A percentile compares a stretch with the other conserved stretches of the same genome.
phyloP scores from a whole-genome alignment of 2,797 vertebrate genomes.

The Dryobates pubescens region DNA sequence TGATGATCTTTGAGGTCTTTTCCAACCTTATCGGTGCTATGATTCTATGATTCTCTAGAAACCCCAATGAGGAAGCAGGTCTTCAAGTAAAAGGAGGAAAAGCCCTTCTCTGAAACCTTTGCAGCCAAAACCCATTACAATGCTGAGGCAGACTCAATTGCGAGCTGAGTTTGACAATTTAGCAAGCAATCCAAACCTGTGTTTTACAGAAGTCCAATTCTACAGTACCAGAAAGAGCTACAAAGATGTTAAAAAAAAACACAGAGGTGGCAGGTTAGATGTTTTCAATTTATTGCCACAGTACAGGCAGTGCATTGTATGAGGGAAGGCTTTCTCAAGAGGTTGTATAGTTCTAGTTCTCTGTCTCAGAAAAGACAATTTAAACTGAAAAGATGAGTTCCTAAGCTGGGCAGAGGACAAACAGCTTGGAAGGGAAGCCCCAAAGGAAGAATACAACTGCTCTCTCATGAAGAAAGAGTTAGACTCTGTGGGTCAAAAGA shows the following conservation, averaged over 20 bases:
- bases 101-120: not conserved
- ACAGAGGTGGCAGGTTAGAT: not conserved
- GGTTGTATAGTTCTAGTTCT: not conserved
- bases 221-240: not conserved
- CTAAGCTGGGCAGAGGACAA: not conserved
- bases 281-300: not conserved
- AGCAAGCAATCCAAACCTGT: not conserved
- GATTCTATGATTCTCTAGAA: not conserved
- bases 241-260: not conserved
- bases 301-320: not conserved
- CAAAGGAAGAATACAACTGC: not conserved
- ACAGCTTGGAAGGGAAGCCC: not conserved
- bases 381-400: not conserved
- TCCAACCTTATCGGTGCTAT: no score
- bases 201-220: not conserved
- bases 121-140: not conserved
- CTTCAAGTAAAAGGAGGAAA: not conserved
- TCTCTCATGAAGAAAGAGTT: not conserved
- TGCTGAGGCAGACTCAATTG: not conserved
- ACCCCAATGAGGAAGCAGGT: not conserved
- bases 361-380: not conserved
- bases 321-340: not conserved
- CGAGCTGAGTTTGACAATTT: not conserved
- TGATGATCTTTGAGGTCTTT: no score
- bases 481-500: not conserved